Evolutionary conservation across 2,888 invertebrate species (phyloP), one percentile per base, ranked within the genome.

Genomic region (Aleiodes testaceus): DNA sequence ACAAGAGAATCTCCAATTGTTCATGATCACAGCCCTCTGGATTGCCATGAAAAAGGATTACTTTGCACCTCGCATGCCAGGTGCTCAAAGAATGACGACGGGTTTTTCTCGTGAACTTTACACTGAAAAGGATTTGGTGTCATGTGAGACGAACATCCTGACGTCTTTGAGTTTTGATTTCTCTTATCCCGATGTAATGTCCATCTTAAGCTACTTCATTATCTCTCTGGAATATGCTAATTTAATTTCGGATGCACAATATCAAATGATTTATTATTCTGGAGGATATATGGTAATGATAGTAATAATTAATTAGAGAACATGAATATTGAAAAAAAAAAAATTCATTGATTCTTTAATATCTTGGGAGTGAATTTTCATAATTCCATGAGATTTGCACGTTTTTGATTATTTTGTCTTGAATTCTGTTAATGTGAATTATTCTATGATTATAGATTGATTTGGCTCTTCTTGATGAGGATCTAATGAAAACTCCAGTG

Each of bases 271-370:
- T 42, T 59, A 59, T 12, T 59, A 59, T 12, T 59, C 14, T 26
- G 59, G 59, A 14, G 59, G 59, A 6, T 59, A 59, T 42, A 59
- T 59, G 59, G 59, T 59, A 42, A 55, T 12, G 11, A 26, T 26
- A 26, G 5, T 26, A 26, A 26, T 26, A 26, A 26, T 26, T 26
- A 0, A 26, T 26, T 1, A 26, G 26, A 26, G 22, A 22, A 22
- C 3, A 26, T 26, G 26, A 2, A 26, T 26, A 3, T 9, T 14
- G 2, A 45, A 11, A 11, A 49, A 12, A 49, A 16, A 16, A 11
- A 49, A n/a, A 49, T 49, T 49, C 7, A 14, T 49, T 2, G 26
- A 36, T 36, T 36, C 9, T 9, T 6, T 1, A 36, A 36, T 36
- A 36, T 36, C 9, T 7, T 9, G 36, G 7, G 11, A 36, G 36